Evolutionary conservation across 2,113 vertebrate species (phyloP).

Genomic region (Etia nguti): DNA sequence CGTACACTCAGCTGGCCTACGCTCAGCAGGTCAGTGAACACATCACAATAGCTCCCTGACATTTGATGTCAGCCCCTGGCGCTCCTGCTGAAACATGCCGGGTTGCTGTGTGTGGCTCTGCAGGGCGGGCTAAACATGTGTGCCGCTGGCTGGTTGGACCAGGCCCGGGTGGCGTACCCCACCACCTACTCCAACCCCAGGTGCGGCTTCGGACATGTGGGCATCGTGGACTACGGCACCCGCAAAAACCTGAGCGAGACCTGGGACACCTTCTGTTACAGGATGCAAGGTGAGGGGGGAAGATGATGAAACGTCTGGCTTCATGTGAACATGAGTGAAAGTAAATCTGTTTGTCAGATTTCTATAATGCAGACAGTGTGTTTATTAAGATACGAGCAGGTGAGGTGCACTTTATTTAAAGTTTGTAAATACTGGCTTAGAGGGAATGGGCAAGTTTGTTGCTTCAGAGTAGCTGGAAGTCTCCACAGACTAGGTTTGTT

Average conservation of each 20-base stretch:
- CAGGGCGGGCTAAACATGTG: conserved; percentile 86
- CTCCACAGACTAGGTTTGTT: background rate
- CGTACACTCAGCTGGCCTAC: conserved; percentile 84
- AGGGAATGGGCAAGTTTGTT: background rate
- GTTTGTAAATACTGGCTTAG: background rate
- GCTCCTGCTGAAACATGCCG: background rate
- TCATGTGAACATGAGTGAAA: background rate
- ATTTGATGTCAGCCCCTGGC: background rate
- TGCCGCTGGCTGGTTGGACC: conserved; percentile 83
- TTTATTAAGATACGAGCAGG: background rate
- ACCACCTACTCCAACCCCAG: conserved; percentile 80
- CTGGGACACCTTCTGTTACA: conserved; percentile 92
- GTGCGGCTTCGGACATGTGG: conserved; percentile 83
- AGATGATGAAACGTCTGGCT: background rate
- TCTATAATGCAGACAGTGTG: background rate
- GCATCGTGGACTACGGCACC: conserved; percentile 87
- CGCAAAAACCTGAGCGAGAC: conserved; percentile 80
- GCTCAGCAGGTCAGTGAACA: conserved; percentile 82
- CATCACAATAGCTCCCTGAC: background rate
- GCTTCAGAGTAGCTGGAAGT: background rate
- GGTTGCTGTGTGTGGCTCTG: background rate
- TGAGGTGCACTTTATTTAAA: background rate
- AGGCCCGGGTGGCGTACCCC: conserved; percentile 81
- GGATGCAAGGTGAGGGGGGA: conserved; percentile 81
- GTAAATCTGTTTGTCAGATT: background rate